Evolutionary conservation across 2,888 invertebrate genomes (phyloP).

Genomic region (Leptopilina drosophilae): DNA sequence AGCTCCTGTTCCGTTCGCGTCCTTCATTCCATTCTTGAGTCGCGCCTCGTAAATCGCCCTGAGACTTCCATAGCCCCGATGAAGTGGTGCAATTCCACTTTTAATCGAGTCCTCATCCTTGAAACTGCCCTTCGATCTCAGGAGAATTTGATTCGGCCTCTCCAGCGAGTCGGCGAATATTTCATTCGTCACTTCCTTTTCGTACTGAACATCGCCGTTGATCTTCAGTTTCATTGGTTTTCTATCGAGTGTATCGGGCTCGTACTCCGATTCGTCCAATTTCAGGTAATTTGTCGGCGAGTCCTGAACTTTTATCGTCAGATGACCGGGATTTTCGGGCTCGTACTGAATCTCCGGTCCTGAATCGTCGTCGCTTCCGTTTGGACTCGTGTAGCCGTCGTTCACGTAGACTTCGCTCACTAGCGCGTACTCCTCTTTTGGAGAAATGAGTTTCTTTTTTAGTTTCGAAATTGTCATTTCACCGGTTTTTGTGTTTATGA

Average conservation of each 20-base stretch:
- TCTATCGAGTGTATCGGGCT: constrained; percentile 91
- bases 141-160: constrained; percentile 80
- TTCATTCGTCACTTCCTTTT: constrained; percentile 74
- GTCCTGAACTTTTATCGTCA: constrained; percentile 91
- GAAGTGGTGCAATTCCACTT: constrained; percentile 73
- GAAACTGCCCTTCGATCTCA: constrained; percentile 86
- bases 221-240: constrained; percentile 82
- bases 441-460: constrained; percentile 70
- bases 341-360: constrained; percentile 80
- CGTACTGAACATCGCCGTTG: constrained; percentile 71
- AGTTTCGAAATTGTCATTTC: constrained; percentile 78
- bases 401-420: constrained; percentile 90
- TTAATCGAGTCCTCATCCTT: constrained; percentile 78
- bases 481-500: constrained; percentile 82
- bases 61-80: constrained; percentile 83
- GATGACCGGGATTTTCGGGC: constrained; percentile 85
- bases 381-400: constrained; percentile 81
- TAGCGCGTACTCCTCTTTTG: constrained; percentile 81
- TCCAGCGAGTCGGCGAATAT: constrained; percentile 80
- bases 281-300: constrained; percentile 87
- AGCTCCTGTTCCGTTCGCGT: constrained; percentile 51
- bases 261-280: constrained; percentile 89
- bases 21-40: constrained; percentile 62
- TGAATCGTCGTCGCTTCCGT: constrained; percentile 78
- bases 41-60: constrained; percentile 85